Evolutionary conservation across 2,113 vertebrate genomes (phyloP).

Genomic region (Garra rufa): DNA sequence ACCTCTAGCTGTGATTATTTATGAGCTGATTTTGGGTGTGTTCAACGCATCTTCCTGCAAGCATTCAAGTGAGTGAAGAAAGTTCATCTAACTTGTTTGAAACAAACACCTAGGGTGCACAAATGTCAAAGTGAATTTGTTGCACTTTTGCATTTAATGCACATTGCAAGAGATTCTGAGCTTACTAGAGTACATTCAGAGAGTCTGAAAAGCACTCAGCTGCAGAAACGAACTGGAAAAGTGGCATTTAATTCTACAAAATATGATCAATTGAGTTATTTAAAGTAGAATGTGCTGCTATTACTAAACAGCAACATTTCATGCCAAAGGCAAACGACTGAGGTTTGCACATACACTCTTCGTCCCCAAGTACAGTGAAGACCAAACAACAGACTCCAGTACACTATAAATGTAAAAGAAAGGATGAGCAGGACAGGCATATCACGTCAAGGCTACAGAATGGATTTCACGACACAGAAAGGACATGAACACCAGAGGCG

Average conservation of each 20-base stretch:
- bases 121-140: background rate
- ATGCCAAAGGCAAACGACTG: no score
- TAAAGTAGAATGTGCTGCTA: no score
- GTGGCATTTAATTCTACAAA: no score
- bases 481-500: background rate
- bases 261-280: no score
- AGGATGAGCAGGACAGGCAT: background rate
- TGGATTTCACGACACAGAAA: slow-evolving; percentile 30
- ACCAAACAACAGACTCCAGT: background rate
- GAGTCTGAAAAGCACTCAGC: no score
- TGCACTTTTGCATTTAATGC: background rate
- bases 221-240: no score
- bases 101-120: background rate
- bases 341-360: background rate
- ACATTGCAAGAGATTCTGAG: no score
- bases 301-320: no score
- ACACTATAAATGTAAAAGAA: background rate
- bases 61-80: background rate
- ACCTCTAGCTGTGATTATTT: no score
- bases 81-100: background rate
- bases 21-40: background rate
- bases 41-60: background rate
- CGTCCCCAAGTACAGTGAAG: background rate
- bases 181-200: no score
- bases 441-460: slow-evolving; percentile 5